Base-by-base conservation (phyloP, 2,113 vertebrate genomes). In the Hypomesus transpacificus region DNA sequence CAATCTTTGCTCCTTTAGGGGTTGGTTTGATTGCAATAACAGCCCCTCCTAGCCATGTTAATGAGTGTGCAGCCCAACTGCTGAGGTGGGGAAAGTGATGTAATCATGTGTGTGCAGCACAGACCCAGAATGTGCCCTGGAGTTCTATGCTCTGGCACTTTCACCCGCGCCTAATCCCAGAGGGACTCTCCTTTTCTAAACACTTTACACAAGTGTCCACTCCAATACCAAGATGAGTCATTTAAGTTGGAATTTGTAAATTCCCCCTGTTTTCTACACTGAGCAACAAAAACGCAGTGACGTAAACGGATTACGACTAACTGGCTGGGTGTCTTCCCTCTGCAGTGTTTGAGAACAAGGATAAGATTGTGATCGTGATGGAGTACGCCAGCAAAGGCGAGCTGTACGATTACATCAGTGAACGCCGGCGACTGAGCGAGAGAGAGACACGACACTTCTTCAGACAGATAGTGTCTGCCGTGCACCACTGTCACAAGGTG, bases 311-410 rank as follows among this genome's bases (percentile, higher is more conserved):
- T 16, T 1, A 3, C 13, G 4, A 22, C 2, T 31, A 3, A 1
- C 16, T 17, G 16, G 16, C 8, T n/a, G 22, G 14, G 59, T 26
- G 21, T 63, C 18, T 9, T 64, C 17, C 75, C 51, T 75, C 16
- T 81, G 50, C 89, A 99, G 97, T 99, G 86, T 99, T 99, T 75
- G 96, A 99, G 89, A 99, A 98, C 88, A 98, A 96, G 85, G 97
- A 99, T 87, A 99, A 99, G 90, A 99, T 99, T 70, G 95, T 99
- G 84, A 98, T 99, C 71, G 97, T 99, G 89, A 99, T 99, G 92
- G 92, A 93, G 83, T 92, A 92, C 3, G 97, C 97, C 70, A 98
- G 95, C 82, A 97, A 98, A 89, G 97, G 97, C 1, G 97, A 99
- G 88, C 82, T 99, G 81, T 99, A 98, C 0, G 97, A 99, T 86